phyloP scores from a whole-genome alignment of 2,797 vertebrate species.

The Fistularia commersonii region DNA sequence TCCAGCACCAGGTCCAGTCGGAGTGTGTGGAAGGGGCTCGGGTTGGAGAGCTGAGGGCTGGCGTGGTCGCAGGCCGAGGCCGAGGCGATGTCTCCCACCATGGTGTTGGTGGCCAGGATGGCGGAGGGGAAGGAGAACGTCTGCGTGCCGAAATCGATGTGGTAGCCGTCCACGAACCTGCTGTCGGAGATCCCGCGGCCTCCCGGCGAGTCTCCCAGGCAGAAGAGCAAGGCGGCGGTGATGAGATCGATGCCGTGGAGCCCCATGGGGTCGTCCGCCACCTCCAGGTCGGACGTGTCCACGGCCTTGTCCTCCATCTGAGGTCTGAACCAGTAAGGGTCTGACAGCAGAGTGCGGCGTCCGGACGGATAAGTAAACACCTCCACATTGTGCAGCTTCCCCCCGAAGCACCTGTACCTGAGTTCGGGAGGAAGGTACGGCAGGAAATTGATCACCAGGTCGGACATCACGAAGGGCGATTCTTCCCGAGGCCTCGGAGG shows the following conservation, averaged over 20 bases:
- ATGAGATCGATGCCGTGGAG: conserved; percentile 97
- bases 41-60: conserved; percentile 97
- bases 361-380: conserved; percentile 81
- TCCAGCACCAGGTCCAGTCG: conserved; percentile 97
- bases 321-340: conserved; percentile 82
- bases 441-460: conserved; percentile 78
- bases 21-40: conserved; percentile 97
- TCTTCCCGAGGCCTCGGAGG: conserved; percentile 66
- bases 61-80: conserved; percentile 98
- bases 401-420: conserved; percentile 79
- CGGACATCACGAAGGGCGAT: conserved; percentile 70
- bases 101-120: conserved; percentile 95
- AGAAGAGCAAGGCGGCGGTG: conserved; percentile 95
- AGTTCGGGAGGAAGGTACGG: conserved; percentile 79
- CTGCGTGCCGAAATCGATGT: conserved; percentile 94
- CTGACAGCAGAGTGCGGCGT: conserved; percentile 81
- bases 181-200: conserved; percentile 96
- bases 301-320: conserved; percentile 97
- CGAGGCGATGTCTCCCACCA: conserved; percentile 97
- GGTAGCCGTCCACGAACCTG: conserved; percentile 90
- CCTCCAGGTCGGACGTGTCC: conserved; percentile 94
- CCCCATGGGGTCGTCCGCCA: conserved; percentile 93
- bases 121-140: conserved; percentile 98
- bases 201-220: conserved; percentile 94
- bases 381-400: conserved; percentile 83